Evolutionary conservation across 2,888 invertebrate genomes (phyloP).

Genomic region (Meiosimyza decipiens): DNA sequence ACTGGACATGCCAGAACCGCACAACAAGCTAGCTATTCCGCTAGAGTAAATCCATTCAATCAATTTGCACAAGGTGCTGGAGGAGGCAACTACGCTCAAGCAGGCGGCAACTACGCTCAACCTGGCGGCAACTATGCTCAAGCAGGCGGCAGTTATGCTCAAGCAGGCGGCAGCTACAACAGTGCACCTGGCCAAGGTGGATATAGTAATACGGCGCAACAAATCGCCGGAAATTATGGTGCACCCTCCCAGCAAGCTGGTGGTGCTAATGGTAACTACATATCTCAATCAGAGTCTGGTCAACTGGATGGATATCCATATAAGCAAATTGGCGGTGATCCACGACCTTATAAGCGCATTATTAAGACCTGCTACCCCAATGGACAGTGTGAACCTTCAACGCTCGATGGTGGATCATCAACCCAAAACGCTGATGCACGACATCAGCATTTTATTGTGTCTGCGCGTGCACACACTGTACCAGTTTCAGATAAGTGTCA

Average conservation of each 20-base stretch:
- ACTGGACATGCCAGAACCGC: not conserved
- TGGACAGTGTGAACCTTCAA: constrained; percentile 50
- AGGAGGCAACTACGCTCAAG: not conserved
- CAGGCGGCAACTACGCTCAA: too few species aligned
- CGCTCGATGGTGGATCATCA: constrained; percentile 45
- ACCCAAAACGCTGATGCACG: constrained; percentile 37
- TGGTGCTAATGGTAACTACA: constrained; percentile 41
- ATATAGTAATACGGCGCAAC: not conserved
- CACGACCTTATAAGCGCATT: constrained; percentile 49
- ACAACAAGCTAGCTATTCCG: not conserved
- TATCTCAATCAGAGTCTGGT: constrained; percentile 51
- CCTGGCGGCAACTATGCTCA: too few species aligned
- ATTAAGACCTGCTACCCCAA: constrained; percentile 51
- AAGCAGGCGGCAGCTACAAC: not conserved
- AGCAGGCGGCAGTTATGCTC: not conserved
- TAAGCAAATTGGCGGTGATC: constrained; percentile 52
- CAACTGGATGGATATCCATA: constrained; percentile 50
- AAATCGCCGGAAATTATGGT: not conserved
- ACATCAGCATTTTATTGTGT: constrained; percentile 49
- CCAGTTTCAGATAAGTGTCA: constrained; percentile 38
- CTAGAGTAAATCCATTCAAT: not conserved
- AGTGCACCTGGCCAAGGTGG: not conserved
- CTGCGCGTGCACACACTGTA: constrained; percentile 45
- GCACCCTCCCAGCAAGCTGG: not conserved
- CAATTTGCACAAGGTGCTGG: not conserved